These are phyloP conservation scores for Ceratina japonica DNA, from an alignment of 1,140 invertebrate genomes.

Conservation along the genomic window DNA sequence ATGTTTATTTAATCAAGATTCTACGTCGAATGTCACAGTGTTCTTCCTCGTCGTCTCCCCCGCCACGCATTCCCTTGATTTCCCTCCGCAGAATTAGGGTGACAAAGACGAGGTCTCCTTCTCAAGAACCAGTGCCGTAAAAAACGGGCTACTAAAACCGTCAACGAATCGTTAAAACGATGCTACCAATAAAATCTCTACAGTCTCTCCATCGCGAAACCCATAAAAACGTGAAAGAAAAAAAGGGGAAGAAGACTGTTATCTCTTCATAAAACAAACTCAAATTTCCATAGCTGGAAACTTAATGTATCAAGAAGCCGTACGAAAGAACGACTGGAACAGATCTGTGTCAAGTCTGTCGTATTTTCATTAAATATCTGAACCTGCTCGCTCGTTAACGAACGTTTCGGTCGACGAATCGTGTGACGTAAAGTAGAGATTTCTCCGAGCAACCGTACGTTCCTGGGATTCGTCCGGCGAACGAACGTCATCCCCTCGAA, in stretches of 20 bases:
- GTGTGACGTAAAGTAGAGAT: conserved; percentile 15
- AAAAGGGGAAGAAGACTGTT: too few relatives aligned
- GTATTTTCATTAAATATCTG: conserved; percentile 2
- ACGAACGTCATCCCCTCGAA: conserved; percentile 71
- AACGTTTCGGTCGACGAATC: conserved; percentile 32
- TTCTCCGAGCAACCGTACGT: conserved; percentile 50
- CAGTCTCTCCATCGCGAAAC: neutral
- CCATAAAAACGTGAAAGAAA: neutral
- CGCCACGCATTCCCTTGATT: conserved; percentile 66
- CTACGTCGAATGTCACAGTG: conserved; percentile 51
- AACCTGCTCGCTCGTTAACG: conserved; percentile 10
- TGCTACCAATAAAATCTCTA: neutral
- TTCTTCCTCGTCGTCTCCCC: conserved; percentile 36
- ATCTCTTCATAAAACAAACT: neutral
- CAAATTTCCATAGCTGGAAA: neutral
- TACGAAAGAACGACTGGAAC: too few relatives aligned
- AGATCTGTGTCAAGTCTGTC: too few relatives aligned
- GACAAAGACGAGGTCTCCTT: conserved; percentile 17
- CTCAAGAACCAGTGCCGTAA: conserved; percentile 34
- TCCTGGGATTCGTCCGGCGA: conserved; percentile 64
- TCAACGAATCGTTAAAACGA: conserved; percentile 10
- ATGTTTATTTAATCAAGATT: conserved; percentile 66
- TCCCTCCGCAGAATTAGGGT: conserved; percentile 43
- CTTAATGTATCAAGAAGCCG: too few relatives aligned
- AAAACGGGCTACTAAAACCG: conserved; percentile 15